Conservation (phyloP, 2,113 vertebrate species). For the Lamprologus lemairii region DNA sequence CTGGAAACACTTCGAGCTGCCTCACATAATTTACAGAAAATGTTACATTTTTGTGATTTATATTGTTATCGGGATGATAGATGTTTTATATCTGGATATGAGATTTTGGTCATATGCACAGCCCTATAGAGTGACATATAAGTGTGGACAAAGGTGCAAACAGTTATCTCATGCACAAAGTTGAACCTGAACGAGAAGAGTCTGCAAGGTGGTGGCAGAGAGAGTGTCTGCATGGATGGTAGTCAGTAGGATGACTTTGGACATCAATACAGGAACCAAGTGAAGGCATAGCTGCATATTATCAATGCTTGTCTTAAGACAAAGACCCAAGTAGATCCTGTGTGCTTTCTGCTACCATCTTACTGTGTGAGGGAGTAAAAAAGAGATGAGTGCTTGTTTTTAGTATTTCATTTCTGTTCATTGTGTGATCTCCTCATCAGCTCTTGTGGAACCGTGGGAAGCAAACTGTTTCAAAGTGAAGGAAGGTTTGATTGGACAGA, state of each 20-base stretch:
- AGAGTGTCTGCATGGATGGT: neutral
- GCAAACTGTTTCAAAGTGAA: neutral
- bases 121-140: neutral
- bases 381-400: neutral
- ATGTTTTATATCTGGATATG: rapidly evolving
- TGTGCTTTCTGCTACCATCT: neutral
- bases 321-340: neutral
- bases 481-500: neutral
- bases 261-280: neutral
- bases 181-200: neutral
- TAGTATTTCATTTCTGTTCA: neutral
- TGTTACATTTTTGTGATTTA: too few species aligned
- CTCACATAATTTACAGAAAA: rapidly evolving
- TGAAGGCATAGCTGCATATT: neutral
- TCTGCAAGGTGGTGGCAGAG: neutral
- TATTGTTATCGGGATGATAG: too few species aligned
- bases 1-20: neutral
- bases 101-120: too few species aligned
- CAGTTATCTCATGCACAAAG: neutral
- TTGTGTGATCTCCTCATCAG: neutral
- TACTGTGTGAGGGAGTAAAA: neutral
- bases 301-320: neutral
- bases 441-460: neutral
- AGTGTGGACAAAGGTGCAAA: neutral
- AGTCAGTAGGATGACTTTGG: neutral